Percentiles rank a stretch among this genome's conserved stretches.
phyloP scores from a whole-genome alignment of 2,888 invertebrate species.

The Microplitis manilae region DNA sequence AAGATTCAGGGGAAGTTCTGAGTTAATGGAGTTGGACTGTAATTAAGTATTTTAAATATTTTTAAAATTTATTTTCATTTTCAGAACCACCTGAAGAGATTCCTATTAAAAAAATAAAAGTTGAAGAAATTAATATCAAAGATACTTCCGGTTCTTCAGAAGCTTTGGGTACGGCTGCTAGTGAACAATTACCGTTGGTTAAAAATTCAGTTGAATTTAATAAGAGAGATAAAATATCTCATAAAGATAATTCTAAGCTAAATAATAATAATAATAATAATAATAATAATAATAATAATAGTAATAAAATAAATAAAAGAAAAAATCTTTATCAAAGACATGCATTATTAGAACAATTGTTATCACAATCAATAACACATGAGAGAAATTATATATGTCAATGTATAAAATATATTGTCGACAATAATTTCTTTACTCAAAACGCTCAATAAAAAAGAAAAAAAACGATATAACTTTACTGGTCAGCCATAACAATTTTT shows the following conservation, averaged over 20 bases:
- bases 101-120: conserved; percentile 59
- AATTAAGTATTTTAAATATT: background rate
- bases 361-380: conserved; percentile 85
- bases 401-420: conserved; percentile 85
- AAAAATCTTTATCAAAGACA: conserved; percentile 45
- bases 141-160: background rate
- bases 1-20: no score
- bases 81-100: conserved; percentile 60
- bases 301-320: conserved; percentile 1
- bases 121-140: conserved; percentile 24
- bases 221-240: background rate
- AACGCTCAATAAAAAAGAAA: conserved; percentile 57
- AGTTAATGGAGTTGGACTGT: no score
- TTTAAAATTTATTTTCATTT: background rate
- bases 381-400: conserved; percentile 91
- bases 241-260: background rate
- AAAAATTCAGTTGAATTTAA: background rate
- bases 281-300: conserved; percentile 29
- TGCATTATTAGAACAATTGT: conserved; percentile 78
- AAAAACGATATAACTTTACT: background rate
- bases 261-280: conserved; percentile 32
- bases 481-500: no score
- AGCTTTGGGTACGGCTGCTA: background rate
- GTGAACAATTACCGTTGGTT: background rate
- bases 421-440: conserved; percentile 80